Percentiles rank a stretch among this genome's conserved stretches.
Conservation (phyloP, 2,113 vertebrate species). For the Saccopteryx leptura region DNA sequence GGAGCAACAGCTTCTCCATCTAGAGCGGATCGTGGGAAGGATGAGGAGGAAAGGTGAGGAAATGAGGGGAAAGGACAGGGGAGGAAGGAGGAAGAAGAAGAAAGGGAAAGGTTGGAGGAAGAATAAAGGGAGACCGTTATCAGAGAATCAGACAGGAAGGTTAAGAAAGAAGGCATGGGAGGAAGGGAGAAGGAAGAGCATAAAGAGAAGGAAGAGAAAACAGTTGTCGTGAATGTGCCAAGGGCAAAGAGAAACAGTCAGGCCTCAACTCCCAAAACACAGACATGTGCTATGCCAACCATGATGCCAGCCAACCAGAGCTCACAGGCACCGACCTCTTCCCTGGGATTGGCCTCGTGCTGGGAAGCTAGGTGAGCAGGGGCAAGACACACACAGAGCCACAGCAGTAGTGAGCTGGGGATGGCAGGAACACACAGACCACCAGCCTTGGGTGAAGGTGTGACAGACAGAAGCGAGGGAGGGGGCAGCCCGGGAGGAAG, state of each 20-base stretch:
- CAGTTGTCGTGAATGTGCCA: not conserved
- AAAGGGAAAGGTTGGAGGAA: not conserved
- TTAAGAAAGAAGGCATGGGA: not conserved
- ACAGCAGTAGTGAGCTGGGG: not conserved
- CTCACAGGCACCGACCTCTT: not conserved
- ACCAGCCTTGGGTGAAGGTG: slow-evolving; percentile 92
- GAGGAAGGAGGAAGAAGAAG: not conserved
- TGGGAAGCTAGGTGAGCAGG: not conserved
- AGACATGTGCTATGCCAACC: not conserved
- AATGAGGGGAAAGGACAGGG: not conserved
- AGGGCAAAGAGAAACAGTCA: slow-evolving; percentile 66
- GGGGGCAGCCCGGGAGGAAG: slow-evolving; percentile 84
- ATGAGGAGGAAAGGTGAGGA: not conserved
- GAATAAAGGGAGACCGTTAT: not conserved
- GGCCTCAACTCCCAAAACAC: not conserved
- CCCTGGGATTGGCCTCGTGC: not conserved
- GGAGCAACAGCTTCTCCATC: slow-evolving; percentile 88
- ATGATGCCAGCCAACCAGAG: not conserved
- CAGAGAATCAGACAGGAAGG: not conserved
- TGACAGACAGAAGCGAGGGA: slow-evolving; percentile 88
- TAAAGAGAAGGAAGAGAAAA: slow-evolving; percentile 68
- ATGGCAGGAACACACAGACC: slow-evolving; percentile 81
- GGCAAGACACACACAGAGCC: not conserved
- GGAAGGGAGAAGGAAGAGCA: slow-evolving; percentile 46
- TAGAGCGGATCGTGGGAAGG: slow-evolving; percentile 80